These are phyloP conservation scores for Tuta absoluta DNA, from an alignment of 2,888 invertebrate species.

Conservation along the genomic window DNA sequence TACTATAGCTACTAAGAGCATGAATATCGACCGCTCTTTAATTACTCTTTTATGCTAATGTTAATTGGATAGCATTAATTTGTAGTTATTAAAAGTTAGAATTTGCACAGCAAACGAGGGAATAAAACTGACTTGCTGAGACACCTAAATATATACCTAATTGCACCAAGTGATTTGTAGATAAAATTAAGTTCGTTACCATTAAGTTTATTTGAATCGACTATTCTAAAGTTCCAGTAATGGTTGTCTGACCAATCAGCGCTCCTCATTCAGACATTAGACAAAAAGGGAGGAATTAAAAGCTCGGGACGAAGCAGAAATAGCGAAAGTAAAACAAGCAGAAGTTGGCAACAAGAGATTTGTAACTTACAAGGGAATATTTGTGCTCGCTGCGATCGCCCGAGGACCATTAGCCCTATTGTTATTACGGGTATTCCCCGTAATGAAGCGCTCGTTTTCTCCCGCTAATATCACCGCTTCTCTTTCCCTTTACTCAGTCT, in stretches of 20 bases:
- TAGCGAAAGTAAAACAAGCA: slow-evolving; percentile 28
- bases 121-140: background rate
- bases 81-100: too few relatives aligned
- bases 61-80: too few relatives aligned
- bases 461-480: slow-evolving; percentile 73
- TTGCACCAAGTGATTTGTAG: background rate
- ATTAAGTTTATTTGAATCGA: slow-evolving; percentile 6
- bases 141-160: background rate
- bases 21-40: too few relatives aligned
- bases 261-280: background rate
- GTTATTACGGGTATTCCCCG: slow-evolving; percentile 76
- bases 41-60: too few relatives aligned
- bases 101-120: too few relatives aligned
- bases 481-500: slow-evolving; percentile 64
- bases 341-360: slow-evolving; percentile 46
- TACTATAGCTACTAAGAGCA: too few relatives aligned
- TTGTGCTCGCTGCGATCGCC: slow-evolving; percentile 65
- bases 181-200: slow-evolving; percentile 3
- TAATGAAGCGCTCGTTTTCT: slow-evolving; percentile 79
- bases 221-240: slow-evolving; percentile 4
- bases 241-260: slow-evolving; percentile 2
- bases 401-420: slow-evolving; percentile 75
- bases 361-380: slow-evolving; percentile 56
- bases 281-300: slow-evolving; percentile 12
- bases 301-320: slow-evolving; percentile 14